Conservation (phyloP, 2,888 invertebrate species). For the Tetragonisca angustula region DNA sequence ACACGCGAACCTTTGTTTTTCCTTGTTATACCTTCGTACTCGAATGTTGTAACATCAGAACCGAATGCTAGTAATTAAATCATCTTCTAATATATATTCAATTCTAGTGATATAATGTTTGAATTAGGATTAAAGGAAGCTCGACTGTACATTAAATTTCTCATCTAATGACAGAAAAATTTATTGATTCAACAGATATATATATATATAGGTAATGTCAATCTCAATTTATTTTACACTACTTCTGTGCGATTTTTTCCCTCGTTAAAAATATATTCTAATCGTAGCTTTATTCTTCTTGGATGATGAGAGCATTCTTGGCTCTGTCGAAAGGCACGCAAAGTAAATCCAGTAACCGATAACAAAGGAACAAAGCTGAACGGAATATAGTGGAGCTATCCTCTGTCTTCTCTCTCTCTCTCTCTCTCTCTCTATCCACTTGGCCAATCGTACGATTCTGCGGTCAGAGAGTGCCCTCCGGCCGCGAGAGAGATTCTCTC, state of each 20-base stretch:
- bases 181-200: too few relatives aligned
- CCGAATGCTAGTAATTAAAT: too few relatives aligned
- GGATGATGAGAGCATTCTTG: not conserved
- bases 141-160: too few relatives aligned
- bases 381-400: not conserved
- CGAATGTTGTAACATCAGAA: too few relatives aligned
- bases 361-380: conserved; percentile 1
- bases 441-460: conserved; percentile 50
- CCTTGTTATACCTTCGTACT: too few relatives aligned
- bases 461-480: conserved; percentile 57
- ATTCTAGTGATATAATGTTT: too few relatives aligned
- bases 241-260: not conserved
- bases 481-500: conserved; percentile 63
- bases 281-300: not conserved
- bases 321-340: not conserved
- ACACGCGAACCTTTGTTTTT: too few relatives aligned
- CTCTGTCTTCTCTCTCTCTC: not conserved
- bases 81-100: too few relatives aligned
- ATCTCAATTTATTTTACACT: not conserved
- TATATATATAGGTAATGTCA: too few relatives aligned
- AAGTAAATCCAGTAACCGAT: conserved; percentile 10
- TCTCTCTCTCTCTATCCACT: conserved; percentile 16
- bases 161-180: too few relatives aligned
- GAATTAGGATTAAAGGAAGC: too few relatives aligned
- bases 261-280: not conserved